Conservation (phyloP, 1,140 invertebrate species). For the Probaryconus sp. region DNA sequence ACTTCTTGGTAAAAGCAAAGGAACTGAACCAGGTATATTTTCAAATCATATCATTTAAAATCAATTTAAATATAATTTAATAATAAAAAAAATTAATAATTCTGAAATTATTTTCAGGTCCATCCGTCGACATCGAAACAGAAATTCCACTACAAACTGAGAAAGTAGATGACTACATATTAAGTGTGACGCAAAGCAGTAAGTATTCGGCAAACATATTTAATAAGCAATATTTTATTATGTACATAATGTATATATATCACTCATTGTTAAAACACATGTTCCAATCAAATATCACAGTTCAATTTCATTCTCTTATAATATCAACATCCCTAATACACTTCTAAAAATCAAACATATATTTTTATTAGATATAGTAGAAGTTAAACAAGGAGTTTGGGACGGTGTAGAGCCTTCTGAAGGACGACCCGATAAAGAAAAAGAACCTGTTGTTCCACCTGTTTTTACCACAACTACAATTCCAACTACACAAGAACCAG, state of each 20-base stretch:
- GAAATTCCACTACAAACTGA: conserved; percentile 34
- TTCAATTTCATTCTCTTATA: not conserved
- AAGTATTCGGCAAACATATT: conserved; percentile 19
- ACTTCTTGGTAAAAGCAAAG: conserved; percentile 83
- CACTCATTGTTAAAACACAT: no score
- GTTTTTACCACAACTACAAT: conserved; percentile 37
- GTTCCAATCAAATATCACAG: conserved; percentile 7
- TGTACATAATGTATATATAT: no score
- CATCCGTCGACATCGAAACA: conserved; percentile 16
- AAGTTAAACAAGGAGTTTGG: conserved; percentile 55
- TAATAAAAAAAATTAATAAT: not conserved
- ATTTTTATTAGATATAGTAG: conserved; percentile 65
- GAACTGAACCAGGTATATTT: conserved; percentile 66
- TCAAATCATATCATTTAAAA: not conserved
- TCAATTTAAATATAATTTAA: not conserved
- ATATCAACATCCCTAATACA: no score
- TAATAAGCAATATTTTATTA: conserved; percentile 4
- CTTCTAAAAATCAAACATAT: no score
- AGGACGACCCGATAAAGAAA: conserved; percentile 36
- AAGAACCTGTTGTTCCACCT: conserved; percentile 35
- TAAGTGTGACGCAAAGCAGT: conserved; percentile 65
- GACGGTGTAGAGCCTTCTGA: conserved; percentile 34
- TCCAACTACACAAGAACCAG: conserved; percentile 38
- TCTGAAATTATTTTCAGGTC: conserved; percentile 19
- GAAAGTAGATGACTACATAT: conserved; percentile 53